Evolutionary conservation across 2,797 vertebrate species (phyloP).

Genomic region (Enteromius afrohamiltoni): DNA sequence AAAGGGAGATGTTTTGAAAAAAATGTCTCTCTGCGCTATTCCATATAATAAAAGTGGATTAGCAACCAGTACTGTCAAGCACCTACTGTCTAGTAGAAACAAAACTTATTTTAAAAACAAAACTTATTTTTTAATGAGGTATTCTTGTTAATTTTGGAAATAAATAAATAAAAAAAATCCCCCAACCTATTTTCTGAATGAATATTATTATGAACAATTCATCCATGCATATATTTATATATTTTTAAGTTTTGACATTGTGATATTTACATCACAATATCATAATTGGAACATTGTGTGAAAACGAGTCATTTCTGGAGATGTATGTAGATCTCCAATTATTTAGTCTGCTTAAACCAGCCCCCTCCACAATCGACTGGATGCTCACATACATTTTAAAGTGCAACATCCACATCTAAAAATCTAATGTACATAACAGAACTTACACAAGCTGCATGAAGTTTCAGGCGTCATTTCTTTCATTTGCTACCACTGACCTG

Average conservation of each 20-base stretch:
- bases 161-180: background rate
- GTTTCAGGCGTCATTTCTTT: constrained; percentile 47
- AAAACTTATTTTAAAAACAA: background rate
- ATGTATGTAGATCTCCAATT: background rate
- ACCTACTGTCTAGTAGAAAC: too few relatives aligned
- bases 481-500: constrained; percentile 34
- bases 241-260: background rate
- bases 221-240: background rate
- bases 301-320: background rate
- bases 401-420: background rate
- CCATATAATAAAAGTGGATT: background rate
- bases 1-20: background rate
- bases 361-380: background rate
- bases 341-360: background rate
- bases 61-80: background rate
- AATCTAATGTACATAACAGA: background rate
- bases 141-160: background rate
- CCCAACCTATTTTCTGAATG: background rate
- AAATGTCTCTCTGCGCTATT: background rate
- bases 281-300: background rate
- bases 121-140: background rate
- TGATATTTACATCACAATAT: background rate
- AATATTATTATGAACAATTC: background rate
- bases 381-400: background rate
- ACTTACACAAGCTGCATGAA: constrained; percentile 52